Percentiles rank a stretch among this genome's conserved stretches.
Conservation (phyloP, 2,797 vertebrate species). For the Spinus pinus region DNA sequence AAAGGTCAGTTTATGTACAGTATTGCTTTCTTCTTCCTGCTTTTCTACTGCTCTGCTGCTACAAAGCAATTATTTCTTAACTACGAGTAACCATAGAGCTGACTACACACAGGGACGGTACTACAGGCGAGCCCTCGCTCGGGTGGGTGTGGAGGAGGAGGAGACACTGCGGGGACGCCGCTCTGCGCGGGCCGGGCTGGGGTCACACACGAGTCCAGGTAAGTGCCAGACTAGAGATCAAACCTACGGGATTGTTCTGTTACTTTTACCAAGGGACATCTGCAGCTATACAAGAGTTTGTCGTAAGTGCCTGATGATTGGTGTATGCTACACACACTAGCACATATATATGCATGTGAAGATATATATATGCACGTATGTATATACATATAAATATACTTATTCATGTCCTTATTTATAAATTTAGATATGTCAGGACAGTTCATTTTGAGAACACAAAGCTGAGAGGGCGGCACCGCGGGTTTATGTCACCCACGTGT, state of each 20-base stretch:
- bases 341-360: constrained; percentile 79
- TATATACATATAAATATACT: constrained; percentile 84
- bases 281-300: constrained; percentile 80
- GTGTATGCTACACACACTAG: constrained; percentile 80
- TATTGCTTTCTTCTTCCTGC: constrained; percentile 86
- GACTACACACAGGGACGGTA: constrained; percentile 72
- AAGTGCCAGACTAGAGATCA: constrained; percentile 88
- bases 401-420: constrained; percentile 78
- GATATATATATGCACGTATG: constrained; percentile 77
- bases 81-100: constrained; percentile 77
- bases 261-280: constrained; percentile 76
- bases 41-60: constrained; percentile 81
- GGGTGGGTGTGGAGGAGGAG: background rate
- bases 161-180: background rate
- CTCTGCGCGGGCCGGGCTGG: background rate
- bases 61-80: constrained; percentile 80
- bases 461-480: background rate
- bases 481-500: constrained; percentile 97
- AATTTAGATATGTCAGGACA: constrained; percentile 87
- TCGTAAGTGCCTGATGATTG: constrained; percentile 90
- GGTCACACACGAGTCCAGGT: constrained; percentile 79
- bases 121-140: constrained; percentile 67
- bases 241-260: constrained; percentile 78
- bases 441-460: constrained; percentile 68
- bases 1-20: constrained; percentile 82